Conservation (phyloP, 2,113 vertebrate species). For the Tragelaphus strepsiceros region DNA sequence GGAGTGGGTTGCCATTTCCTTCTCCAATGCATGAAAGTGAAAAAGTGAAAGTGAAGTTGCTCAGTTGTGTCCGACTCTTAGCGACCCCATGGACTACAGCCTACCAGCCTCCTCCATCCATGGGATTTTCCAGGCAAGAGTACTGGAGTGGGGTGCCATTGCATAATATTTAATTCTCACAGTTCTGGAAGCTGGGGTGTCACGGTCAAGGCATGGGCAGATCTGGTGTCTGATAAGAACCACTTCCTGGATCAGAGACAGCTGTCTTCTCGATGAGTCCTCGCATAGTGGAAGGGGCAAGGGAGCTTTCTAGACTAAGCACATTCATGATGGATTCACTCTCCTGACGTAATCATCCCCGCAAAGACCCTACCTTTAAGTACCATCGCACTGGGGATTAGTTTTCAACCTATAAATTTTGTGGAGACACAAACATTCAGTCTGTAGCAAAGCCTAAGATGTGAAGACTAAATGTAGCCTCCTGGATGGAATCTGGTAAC, state of each 20-base stretch:
- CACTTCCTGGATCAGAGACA: neutral
- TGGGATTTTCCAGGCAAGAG: too few relatives aligned
- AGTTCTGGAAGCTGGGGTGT: neutral
- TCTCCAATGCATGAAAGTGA: too few relatives aligned
- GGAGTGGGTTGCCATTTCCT: too few relatives aligned
- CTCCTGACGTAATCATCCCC: neutral
- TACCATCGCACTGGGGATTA: neutral
- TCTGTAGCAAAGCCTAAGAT: neutral
- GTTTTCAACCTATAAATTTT: neutral
- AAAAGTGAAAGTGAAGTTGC: too few relatives aligned
- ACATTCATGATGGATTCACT: neutral
- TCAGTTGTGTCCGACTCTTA: too few relatives aligned
- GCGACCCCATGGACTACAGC: too few relatives aligned
- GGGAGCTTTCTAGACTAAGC: neutral
- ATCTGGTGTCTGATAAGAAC: neutral
- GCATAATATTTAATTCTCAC: neutral
- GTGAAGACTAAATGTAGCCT: neutral
- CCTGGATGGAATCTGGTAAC: neutral
- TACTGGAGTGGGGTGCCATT: too few relatives aligned
- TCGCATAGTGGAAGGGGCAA: neutral
- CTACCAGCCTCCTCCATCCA: too few relatives aligned
- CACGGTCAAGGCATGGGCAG: neutral
- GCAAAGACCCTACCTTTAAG: neutral
- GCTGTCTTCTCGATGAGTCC: neutral
- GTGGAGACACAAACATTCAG: neutral